Percentiles rank a stretch among this genome's conserved stretches.
phyloP scores from a whole-genome alignment of 2,888 invertebrate species.

The Maniola hyperantus region DNA sequence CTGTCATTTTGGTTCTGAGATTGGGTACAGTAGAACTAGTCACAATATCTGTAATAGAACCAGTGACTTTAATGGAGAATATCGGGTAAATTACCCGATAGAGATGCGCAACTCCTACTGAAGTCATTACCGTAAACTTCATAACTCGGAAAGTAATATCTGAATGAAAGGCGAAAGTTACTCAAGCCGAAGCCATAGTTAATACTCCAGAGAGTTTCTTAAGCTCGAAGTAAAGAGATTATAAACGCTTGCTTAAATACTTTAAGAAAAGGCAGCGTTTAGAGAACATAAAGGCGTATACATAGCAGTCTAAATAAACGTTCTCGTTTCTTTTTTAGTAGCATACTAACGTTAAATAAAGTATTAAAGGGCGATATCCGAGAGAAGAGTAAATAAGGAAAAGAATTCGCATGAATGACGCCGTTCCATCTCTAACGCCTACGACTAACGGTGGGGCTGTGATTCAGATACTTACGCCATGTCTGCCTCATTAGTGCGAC shows the following conservation, averaged over 20 bases:
- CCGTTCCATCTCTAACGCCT: not conserved
- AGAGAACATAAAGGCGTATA: too few relatives aligned
- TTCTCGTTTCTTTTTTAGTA: not conserved
- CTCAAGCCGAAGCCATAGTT: constrained; percentile 25
- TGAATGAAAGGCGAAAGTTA: constrained; percentile 9
- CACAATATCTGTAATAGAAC: not conserved
- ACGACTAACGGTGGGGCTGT: not conserved
- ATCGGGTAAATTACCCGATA: not conserved
- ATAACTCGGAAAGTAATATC: constrained; percentile 16
- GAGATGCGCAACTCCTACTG: not conserved
- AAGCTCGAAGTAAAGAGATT: constrained; percentile 13
- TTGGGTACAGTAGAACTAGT: not conserved
- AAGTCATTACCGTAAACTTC: constrained; percentile 1
- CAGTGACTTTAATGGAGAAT: not conserved
- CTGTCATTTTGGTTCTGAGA: too few relatives aligned
- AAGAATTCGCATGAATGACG: constrained; percentile 3
- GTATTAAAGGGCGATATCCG: not conserved
- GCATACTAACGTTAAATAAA: constrained; percentile 3
- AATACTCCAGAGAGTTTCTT: constrained; percentile 23
- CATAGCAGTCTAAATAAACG: not conserved
- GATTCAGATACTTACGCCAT: not conserved
- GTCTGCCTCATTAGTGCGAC: not conserved
- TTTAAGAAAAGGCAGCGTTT: not conserved
- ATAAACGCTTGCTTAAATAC: constrained; percentile 8
- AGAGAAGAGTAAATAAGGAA: not conserved